phyloP scores from a whole-genome alignment of 1,140 invertebrate species.

The Acromyrmex heyeri region DNA sequence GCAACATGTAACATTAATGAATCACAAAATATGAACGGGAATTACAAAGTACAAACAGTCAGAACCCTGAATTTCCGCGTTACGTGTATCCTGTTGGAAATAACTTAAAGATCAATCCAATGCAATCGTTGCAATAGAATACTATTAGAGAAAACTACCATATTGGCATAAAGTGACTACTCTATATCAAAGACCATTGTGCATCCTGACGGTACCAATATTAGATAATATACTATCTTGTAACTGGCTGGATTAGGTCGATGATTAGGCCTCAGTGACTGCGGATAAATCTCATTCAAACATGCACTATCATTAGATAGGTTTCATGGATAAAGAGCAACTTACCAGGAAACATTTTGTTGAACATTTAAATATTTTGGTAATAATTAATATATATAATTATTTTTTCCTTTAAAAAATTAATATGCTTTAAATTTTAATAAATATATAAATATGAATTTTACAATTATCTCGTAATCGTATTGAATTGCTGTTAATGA shows the following conservation, averaged over 20 bases:
- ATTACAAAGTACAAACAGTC: constrained; percentile 6
- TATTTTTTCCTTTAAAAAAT: background rate
- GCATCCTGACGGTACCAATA: constrained; percentile 35
- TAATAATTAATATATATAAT: background rate
- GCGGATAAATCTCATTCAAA: constrained; percentile 25
- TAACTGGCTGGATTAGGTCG: constrained; percentile 48
- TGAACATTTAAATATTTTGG: constrained; percentile 19
- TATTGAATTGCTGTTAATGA: background rate
- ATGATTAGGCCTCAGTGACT: constrained; percentile 45
- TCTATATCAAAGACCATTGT: constrained; percentile 46
- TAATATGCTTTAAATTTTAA: background rate
- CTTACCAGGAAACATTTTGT: background rate
- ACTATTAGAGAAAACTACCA: constrained; percentile 39
- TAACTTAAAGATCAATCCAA: constrained; percentile 27
- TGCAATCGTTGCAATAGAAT: constrained; percentile 22
- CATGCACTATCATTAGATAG: background rate
- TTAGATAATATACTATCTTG: constrained; percentile 49
- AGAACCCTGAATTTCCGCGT: constrained; percentile 15
- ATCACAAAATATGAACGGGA: background rate
- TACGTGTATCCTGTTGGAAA: constrained; percentile 24
- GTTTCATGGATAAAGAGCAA: background rate
- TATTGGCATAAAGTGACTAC: constrained; percentile 52
- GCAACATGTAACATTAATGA: background rate
- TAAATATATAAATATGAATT: constrained; percentile 9
- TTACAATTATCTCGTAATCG: background rate